Base-by-base conservation (phyloP, 23 tunicate genomes). In the Halocynthia roretzi region DNA sequence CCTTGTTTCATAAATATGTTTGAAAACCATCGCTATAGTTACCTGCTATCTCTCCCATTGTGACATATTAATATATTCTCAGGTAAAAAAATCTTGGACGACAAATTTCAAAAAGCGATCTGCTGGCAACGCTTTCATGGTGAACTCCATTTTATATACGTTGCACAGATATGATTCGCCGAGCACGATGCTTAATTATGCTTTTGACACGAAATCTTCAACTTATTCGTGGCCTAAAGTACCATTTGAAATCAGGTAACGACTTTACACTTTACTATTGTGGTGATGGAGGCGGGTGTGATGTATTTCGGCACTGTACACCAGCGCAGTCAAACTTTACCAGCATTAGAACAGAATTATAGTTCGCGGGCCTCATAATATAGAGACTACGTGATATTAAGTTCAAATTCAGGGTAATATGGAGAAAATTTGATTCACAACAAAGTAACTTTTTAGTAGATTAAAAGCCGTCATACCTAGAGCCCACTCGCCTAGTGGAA, bases 41-140 rank as follows among this genome's bases (percentile, higher is more conserved):
- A 18, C 48, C 48, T 68, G 31, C 19, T 2, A 15, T n/a, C 64
- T 60, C 71, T 72, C 5, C 15, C 15, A 72, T 17, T 17, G n/a
- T 51, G 5, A 14, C 11, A 68, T 75, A 23, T 51, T 6, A 20
- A 8, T 75, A 40, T 54, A 2, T 68, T 17, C 23, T 12, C 40
- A 83, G 86, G 68, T 76, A 6, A 23, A 53, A 50, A 23, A 21
- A 4, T 64, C 72, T 9, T 83, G 86, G 86, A 75, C 40, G 7
- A 76, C 86, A 5, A 54, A 57, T 15, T 75, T 22, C 66, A 22
- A 50, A 11, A 83, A 76, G 51, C 75, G 81, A 6, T 52, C 72
- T n/a, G 81, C 75, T 6, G 86, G 81, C 2, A 83, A 83, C 51
- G 81, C 86, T 7, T 83, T 83, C 50, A 83, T 83, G 8, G 86